Conservation (phyloP, 2,113 vertebrate genomes). For the Capra hircus region DNA sequence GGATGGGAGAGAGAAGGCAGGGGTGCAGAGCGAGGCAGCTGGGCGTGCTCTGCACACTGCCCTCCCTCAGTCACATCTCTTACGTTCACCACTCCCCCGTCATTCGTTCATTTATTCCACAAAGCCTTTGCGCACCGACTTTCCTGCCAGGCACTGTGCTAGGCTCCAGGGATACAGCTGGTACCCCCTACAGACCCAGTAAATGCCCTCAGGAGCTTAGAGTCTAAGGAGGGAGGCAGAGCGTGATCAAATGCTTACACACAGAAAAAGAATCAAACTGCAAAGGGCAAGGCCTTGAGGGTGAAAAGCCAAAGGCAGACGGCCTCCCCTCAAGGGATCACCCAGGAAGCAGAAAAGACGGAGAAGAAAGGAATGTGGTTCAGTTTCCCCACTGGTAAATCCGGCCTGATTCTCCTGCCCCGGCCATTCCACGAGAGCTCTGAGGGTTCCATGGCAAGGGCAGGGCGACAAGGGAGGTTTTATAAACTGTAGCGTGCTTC, state of each 20-base stretch:
- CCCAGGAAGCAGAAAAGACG: background rate
- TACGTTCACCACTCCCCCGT: background rate
- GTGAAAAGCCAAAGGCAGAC: too few relatives aligned
- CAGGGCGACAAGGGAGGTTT: background rate
- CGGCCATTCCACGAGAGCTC: rapidly evolving
- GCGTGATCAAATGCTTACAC: background rate
- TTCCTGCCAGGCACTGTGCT: background rate
- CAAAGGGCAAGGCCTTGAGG: background rate
- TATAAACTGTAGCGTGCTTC: background rate
- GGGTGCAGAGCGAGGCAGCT: background rate
- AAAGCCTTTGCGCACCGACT: background rate
- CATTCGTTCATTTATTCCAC: background rate
- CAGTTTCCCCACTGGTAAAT: background rate
- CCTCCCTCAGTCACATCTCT: too few relatives aligned
- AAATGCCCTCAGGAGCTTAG: background rate
- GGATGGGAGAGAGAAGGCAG: too few relatives aligned
- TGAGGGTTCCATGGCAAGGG: background rate
- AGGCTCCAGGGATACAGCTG: background rate
- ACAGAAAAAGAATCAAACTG: background rate
- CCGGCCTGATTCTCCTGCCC: background rate
- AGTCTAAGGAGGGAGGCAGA: background rate
- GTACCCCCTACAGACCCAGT: background rate
- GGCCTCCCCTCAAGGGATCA: background rate
- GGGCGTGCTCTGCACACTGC: background rate
- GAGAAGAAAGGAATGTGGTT: background rate